phyloP scores from a whole-genome alignment of 2,113 vertebrate genomes.

The Gnathonemus echidnorhynchus region DNA sequence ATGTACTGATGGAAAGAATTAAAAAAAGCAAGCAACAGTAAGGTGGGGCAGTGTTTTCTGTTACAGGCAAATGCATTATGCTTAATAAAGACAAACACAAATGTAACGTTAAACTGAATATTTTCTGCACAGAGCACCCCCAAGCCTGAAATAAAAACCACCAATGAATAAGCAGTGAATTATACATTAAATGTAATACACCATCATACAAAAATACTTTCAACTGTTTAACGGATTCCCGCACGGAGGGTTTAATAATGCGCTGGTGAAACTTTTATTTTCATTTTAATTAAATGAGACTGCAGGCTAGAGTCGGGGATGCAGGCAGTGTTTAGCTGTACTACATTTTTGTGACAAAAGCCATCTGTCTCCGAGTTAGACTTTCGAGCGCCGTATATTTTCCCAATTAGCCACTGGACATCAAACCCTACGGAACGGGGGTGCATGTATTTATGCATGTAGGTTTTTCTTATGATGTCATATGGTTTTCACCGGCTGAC shows the following conservation, averaged over 20 bases:
- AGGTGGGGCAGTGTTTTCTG: not conserved
- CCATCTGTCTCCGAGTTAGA: conserved; percentile 47
- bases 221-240: not conserved
- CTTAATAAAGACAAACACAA: not conserved
- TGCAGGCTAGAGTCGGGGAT: conserved; percentile 38
- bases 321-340: not conserved
- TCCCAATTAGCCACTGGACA: conserved; percentile 38
- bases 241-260: conserved; percentile 25
- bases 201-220: not conserved
- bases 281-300: conserved; percentile 47
- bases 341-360: conserved; percentile 31
- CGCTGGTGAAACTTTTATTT: conserved; percentile 26
- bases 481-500: not conserved
- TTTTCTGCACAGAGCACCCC: not conserved
- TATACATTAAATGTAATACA: not conserved
- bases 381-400: conserved; percentile 32
- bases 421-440: not conserved
- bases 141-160: not conserved
- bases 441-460: not conserved
- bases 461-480: not conserved
- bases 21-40: not conserved
- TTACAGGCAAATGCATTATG: not conserved
- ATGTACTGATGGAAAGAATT: conserved; percentile 18
- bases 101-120: not conserved
- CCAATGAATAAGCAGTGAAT: not conserved